A percentile compares a stretch with the other conserved stretches of the same genome.
Conservation (phyloP, 2,113 vertebrate genomes). For the Grus americana region DNA sequence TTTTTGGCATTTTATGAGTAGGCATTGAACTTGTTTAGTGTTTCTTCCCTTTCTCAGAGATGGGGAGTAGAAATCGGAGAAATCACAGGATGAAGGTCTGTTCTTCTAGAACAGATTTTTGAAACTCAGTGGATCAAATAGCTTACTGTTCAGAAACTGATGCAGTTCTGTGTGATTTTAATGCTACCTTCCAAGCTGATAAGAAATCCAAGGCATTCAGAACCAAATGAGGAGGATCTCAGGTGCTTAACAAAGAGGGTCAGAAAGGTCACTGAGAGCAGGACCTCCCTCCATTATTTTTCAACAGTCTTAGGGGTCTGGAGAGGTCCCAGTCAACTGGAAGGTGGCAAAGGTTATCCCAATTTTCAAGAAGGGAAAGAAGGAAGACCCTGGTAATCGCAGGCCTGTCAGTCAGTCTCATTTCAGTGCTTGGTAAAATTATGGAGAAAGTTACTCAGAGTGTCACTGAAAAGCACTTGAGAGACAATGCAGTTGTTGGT, state of each 20-base stretch:
- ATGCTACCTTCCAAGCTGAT: neutral
- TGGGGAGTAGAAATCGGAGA: neutral
- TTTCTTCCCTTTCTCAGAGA: neutral
- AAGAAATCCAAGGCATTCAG: neutral
- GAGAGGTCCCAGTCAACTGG: neutral
- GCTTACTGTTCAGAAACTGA: neutral
- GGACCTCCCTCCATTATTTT: neutral
- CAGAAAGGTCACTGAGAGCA: neutral
- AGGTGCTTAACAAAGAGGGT: neutral
- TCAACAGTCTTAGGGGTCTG: neutral
- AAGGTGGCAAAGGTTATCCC: neutral
- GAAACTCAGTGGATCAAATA: neutral
- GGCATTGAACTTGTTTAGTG: neutral
- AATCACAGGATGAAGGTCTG: neutral
- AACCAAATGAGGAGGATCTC: neutral
- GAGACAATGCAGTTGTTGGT: neutral
- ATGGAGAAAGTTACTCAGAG: neutral
- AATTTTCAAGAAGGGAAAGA: neutral
- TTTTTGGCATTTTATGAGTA: neutral
- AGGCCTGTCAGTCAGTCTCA: neutral
- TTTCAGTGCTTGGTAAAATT: neutral
- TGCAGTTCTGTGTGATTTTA: neutral
- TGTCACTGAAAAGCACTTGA: neutral
- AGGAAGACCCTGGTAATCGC: neutral
- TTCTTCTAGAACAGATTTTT: neutral